These are phyloP conservation scores for Palloptera scutellata DNA, from an alignment of 2,888 invertebrate genomes.

Conservation along the genomic window DNA sequence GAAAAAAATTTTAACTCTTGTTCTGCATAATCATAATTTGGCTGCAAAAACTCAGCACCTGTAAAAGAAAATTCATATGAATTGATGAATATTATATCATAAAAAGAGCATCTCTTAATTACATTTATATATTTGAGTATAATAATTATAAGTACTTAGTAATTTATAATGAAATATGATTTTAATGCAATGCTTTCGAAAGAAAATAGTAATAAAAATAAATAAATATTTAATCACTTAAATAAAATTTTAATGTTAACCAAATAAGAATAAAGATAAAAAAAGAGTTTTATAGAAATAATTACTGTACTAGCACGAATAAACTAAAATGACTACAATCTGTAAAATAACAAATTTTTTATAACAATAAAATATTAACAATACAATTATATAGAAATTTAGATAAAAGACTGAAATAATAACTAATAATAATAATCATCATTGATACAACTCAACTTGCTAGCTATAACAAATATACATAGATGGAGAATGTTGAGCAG, in stretches of 20 bases:
- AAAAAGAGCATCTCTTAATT: not conserved
- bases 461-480: constrained; percentile 23
- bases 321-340: constrained; percentile 14
- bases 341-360: constrained; percentile 6
- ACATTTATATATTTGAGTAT: not conserved
- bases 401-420: constrained; percentile 4
- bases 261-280: not conserved
- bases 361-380: constrained; percentile 17
- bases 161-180: constrained; percentile 4
- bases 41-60: constrained; percentile 59
- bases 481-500: constrained; percentile 4
- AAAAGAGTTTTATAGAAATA: not conserved
- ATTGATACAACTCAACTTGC: constrained; percentile 35
- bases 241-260: not conserved
- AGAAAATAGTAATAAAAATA: constrained; percentile 15
- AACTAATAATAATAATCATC: constrained; percentile 4
- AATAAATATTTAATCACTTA: constrained; percentile 9
- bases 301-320: constrained; percentile 7
- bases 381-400: constrained; percentile 2
- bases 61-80: constrained; percentile 35
- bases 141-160: not conserved
- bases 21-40: constrained; percentile 60
- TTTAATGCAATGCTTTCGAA: constrained; percentile 5
- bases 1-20: constrained; percentile 57
- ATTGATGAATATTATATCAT: too few species aligned